These are phyloP conservation scores for Silurus glanis DNA, from an alignment of 2,113 vertebrate species.

Conservation along the genomic window DNA sequence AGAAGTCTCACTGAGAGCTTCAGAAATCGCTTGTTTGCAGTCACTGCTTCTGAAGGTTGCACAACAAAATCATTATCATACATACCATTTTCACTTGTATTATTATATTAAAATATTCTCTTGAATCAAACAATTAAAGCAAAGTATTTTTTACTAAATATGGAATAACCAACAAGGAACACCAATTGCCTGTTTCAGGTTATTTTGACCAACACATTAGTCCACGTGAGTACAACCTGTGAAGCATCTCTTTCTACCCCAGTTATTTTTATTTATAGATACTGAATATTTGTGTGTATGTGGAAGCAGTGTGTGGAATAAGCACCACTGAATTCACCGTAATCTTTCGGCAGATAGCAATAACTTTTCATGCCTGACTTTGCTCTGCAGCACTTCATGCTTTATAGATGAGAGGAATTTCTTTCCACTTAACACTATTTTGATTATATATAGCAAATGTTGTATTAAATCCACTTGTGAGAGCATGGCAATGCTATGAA, in stretches of 20 bases:
- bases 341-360: not conserved
- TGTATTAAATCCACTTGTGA: not conserved
- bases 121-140: no score
- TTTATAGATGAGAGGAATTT: not conserved
- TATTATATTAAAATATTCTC: no score
- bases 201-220: no score
- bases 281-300: slow-evolving; percentile 11
- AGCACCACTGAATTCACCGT: not conserved
- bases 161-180: no score
- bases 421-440: not conserved
- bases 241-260: not conserved
- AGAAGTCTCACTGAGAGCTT: no score
- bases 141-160: no score
- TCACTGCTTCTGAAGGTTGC: no score
- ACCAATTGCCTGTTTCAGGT: no score
- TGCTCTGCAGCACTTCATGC: not conserved
- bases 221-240: not conserved
- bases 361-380: slow-evolving; percentile 44
- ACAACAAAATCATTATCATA: no score
- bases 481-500: no score
- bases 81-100: no score
- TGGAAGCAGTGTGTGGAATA: slow-evolving; percentile 12
- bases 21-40: no score
- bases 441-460: not conserved
- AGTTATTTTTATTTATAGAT: not conserved